These are phyloP conservation scores for Eulimnadia texana DNA, from an alignment of 1,140 invertebrate genomes.

Conservation along the genomic window DNA sequence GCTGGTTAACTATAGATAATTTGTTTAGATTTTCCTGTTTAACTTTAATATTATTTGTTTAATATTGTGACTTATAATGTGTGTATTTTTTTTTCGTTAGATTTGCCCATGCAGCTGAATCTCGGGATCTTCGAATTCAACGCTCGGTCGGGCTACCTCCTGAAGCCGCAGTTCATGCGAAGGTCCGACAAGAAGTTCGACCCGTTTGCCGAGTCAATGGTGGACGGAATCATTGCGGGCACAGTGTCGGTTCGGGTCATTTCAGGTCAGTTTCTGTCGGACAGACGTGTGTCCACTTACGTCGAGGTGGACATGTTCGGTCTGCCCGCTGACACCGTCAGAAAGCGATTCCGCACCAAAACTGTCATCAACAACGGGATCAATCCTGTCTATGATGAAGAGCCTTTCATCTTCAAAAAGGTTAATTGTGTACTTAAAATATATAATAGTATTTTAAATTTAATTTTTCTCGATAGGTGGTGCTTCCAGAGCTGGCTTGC, in stretches of 20 bases:
- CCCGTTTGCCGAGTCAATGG: slow-evolving; percentile 96
- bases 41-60: too few relatives aligned
- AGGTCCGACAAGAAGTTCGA: slow-evolving; percentile 84
- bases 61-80: too few relatives aligned
- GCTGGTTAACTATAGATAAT: too few relatives aligned
- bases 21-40: too few relatives aligned
- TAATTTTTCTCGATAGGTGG: slow-evolving; percentile 47
- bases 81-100: slow-evolving; percentile 30
- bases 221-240: slow-evolving; percentile 98
- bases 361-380: slow-evolving; percentile 89
- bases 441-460: slow-evolving; percentile 16
- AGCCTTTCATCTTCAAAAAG: slow-evolving; percentile 97
- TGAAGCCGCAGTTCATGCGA: slow-evolving; percentile 98
- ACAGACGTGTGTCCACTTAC: slow-evolving; percentile 90
- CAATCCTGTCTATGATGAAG: slow-evolving; percentile 90
- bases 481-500: slow-evolving; percentile 90
- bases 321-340: slow-evolving; percentile 90
- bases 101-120: slow-evolving; percentile 96
- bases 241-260: slow-evolving; percentile 76
- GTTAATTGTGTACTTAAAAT: slow-evolving; percentile 31
- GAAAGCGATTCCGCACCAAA: slow-evolving; percentile 90
- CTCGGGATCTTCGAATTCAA: slow-evolving; percentile 98
- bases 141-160: slow-evolving; percentile 79
- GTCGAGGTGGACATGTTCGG: slow-evolving; percentile 99
- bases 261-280: slow-evolving; percentile 84